Base-by-base conservation (phyloP, 2,113 vertebrate species). In the Sterna hirundo region DNA sequence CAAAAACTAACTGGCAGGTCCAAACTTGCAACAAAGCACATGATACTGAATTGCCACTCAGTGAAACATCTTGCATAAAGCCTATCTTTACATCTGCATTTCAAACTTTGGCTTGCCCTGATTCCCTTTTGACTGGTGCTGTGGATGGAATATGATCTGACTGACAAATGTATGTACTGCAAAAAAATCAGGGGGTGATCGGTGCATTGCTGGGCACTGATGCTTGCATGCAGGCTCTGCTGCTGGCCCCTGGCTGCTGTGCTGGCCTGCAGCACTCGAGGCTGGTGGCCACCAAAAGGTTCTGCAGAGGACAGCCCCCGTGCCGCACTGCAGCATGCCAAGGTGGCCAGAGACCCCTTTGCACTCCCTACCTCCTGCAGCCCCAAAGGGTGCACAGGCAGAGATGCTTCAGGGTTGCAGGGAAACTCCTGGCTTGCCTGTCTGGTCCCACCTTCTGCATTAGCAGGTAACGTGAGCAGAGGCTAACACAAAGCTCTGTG, bases 381-480 rank as follows among this genome's bases (percentile, higher is more conserved):
- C 74, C 66, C 46, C 85, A 49, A 91, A 42, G 40, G 40, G 79
- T 3, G 5, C 9, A 19, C 3, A 42, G 88, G 49, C 47, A 64
- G 13, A 36, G 57, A 83, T 17, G 57, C 66, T 79, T 40, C 78
- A 83, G 83, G 66, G 46, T 72, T 77, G 34, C 36, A 88, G 69
- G 65, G 55, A 47, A 94, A 38, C 57, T 79, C 47, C 88, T 94
- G 83, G 76, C 88, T 95, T 88, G 90, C 44, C 78, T 93, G 69
- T 42, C 76, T 74, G 47, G 75, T 71, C 47, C 42, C 40, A 92
- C 83, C 42, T 91, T 92, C 95, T 88, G 32, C 47, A 32, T 74
- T 84, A 92, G 76, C 90, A 85, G 87, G 86, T 77, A 57, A 81
- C 23, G 17, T 1, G 17, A 82, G 66, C 88, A 83, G 75, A 78